Conservation (phyloP, 2,113 vertebrate genomes). For the Okapia johnstoni region DNA sequence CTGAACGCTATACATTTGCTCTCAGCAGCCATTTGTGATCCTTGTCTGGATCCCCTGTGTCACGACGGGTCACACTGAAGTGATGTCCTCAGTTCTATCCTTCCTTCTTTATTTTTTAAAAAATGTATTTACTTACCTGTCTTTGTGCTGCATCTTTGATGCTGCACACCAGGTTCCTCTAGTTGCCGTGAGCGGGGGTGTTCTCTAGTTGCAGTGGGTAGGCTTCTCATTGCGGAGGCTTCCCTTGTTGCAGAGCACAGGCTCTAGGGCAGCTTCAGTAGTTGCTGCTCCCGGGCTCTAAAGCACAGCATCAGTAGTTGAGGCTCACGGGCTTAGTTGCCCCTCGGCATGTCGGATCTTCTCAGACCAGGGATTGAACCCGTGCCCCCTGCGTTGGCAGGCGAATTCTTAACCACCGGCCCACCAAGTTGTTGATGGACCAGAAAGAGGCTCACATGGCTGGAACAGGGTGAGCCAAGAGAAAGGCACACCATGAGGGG, state of each 20-base stretch:
- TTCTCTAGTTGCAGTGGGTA: not conserved
- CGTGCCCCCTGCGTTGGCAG: not conserved
- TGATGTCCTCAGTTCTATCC: not conserved
- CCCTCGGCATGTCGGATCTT: not conserved
- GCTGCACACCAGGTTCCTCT: not conserved
- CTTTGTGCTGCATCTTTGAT: not conserved
- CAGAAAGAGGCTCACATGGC: not conserved
- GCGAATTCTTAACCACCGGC: not conserved
- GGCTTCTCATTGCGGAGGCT: not conserved
- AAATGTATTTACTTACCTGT: not conserved
- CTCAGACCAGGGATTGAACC: not conserved
- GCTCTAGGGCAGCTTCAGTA: not conserved
- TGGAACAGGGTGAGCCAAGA: not conserved
- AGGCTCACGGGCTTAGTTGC: not conserved
- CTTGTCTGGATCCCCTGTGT: no score
- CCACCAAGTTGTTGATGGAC: not conserved
- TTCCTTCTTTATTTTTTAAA: not conserved
- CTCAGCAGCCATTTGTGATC: not conserved
- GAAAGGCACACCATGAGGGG: not conserved
- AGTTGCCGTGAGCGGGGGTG: not conserved
- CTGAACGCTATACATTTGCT: accelerated
- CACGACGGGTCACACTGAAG: accelerated
- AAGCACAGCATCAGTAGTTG: not conserved
- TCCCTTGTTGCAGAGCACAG: not conserved
- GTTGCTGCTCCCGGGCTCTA: not conserved